phyloP scores from a whole-genome alignment of 2,113 vertebrate species.

The Eidolon helvum region DNA sequence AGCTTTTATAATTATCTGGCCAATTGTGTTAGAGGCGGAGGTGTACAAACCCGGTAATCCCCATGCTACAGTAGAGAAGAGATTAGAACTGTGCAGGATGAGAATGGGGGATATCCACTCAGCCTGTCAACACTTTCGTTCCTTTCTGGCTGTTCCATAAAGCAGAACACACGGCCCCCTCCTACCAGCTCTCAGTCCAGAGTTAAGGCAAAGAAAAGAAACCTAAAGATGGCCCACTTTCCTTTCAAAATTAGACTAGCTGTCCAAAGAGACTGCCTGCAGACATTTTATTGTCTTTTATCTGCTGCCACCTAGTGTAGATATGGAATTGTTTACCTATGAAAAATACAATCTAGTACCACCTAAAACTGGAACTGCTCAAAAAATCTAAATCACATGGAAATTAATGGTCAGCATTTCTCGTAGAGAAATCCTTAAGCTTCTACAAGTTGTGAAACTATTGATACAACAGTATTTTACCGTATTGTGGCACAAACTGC shows the following conservation, averaged over 20 bases:
- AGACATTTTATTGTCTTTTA: constrained; percentile 58
- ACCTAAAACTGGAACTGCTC: neutral
- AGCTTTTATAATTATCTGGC: neutral
- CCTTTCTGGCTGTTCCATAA: neutral
- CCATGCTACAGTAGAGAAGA: neutral
- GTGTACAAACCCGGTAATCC: neutral
- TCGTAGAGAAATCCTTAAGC: neutral
- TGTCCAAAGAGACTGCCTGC: neutral
- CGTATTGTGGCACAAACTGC: neutral
- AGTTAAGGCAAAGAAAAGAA: neutral
- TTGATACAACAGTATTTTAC: neutral
- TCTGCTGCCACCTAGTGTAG: constrained; percentile 83
- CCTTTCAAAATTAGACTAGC: neutral
- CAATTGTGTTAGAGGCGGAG: neutral
- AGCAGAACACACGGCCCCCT: neutral
- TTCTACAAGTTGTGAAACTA: neutral
- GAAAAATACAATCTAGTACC: constrained; percentile 6
- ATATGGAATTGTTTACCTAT: neutral
- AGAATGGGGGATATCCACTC: neutral
- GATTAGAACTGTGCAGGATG: neutral
- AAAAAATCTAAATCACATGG: neutral
- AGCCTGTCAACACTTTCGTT: neutral
- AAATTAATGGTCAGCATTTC: neutral
- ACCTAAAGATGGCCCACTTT: neutral
- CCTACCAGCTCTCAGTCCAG: neutral